Percentiles rank a stretch among this genome's conserved stretches.
phyloP scores from a whole-genome alignment of 2,888 invertebrate genomes.

The Norana najaformis region DNA sequence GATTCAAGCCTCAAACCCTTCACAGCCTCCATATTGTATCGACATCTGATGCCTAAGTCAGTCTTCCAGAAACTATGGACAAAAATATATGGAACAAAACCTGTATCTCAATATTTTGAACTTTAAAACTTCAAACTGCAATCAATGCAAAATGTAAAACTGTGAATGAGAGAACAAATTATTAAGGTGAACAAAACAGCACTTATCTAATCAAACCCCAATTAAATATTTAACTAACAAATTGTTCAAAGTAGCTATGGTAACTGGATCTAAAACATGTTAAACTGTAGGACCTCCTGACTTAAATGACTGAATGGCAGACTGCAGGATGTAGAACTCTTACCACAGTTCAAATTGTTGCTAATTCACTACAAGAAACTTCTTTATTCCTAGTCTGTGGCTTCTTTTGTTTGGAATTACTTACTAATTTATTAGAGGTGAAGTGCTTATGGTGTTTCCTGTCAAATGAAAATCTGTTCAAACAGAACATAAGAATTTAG shows the following conservation, averaged over 20 bases:
- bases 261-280: background rate
- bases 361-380: background rate
- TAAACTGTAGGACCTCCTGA: background rate
- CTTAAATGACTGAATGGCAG: background rate
- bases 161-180: background rate
- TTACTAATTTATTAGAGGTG: background rate
- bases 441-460: background rate
- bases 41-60: too few relatives aligned
- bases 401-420: background rate
- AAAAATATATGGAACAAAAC: too few relatives aligned
- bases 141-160: background rate
- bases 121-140: conserved; percentile 3
- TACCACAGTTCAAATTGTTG: background rate
- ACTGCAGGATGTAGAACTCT: background rate
- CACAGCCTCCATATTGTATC: too few relatives aligned
- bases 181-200: background rate
- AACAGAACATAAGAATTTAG: background rate
- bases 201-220: background rate
- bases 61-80: background rate
- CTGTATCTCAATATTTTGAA: too few relatives aligned
- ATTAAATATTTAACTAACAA: background rate
- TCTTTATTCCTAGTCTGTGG: background rate
- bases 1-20: too few relatives aligned
- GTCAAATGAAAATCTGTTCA: background rate
- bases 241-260: background rate